Conservation (phyloP, 92 coral and sea anemone species). For the Porites evermanni region DNA sequence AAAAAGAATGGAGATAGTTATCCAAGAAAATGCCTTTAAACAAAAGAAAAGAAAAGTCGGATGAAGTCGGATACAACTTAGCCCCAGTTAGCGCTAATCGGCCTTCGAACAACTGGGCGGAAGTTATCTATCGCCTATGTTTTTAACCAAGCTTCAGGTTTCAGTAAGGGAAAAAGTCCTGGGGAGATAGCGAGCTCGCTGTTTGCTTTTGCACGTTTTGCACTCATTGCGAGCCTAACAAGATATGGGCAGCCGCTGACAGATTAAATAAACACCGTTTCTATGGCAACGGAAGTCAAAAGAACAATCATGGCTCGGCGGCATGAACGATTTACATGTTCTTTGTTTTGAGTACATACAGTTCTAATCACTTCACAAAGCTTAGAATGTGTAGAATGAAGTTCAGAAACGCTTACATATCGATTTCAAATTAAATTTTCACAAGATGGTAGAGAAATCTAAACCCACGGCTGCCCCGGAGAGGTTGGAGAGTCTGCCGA, state of each 20-base stretch:
- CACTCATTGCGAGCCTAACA: conserved; percentile 20
- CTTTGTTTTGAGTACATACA: not conserved
- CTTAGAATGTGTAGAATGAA: not conserved
- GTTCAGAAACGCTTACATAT: no score
- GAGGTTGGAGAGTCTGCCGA: conserved; percentile 27
- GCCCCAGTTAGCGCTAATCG: no score
- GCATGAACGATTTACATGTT: not conserved
- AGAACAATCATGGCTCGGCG: conserved; percentile 56
- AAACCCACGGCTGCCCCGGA: conserved; percentile 40
- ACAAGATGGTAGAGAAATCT: conserved; percentile 65
- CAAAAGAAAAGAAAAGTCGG: no score
- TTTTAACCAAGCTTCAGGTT: no score
- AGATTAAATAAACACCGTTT: conserved; percentile 12
- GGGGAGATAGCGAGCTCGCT: no score
- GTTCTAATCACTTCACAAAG: not conserved
- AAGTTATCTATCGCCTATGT: no score
- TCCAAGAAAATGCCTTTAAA: no score
- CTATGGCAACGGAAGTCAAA: conserved; percentile 59
- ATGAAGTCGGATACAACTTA: no score
- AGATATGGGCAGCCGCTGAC: conserved; percentile 34
- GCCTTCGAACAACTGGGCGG: no score
- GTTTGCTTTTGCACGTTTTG: not conserved
- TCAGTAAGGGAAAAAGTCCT: no score
- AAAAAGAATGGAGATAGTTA: no score
- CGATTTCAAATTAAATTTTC: not conserved